A percentile compares a stretch with the other conserved stretches of the same genome.
Conservation (phyloP, 2,113 vertebrate genomes). For the Lepisosteus oculatus region DNA sequence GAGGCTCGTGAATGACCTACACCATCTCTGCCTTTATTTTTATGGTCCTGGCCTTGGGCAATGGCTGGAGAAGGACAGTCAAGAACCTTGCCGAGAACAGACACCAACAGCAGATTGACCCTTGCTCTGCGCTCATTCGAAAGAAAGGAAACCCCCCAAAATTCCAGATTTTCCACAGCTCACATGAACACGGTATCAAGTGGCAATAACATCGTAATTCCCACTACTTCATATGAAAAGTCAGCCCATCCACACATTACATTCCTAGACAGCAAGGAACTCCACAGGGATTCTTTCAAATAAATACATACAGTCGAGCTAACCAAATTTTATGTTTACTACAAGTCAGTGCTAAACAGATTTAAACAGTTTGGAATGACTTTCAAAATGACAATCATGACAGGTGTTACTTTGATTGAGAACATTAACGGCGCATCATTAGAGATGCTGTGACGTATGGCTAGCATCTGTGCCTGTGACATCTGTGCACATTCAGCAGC, state of each 20-base stretch:
- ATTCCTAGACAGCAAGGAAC: background rate
- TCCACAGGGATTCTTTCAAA: no score
- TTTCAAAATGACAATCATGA: constrained; percentile 2
- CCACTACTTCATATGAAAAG: no score
- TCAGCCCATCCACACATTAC: background rate
- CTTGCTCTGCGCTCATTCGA: no score
- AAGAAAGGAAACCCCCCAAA: background rate
- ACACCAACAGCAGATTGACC: background rate
- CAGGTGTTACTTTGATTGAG: constrained; percentile 34
- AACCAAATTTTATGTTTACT: background rate
- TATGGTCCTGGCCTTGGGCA: constrained; percentile 7
- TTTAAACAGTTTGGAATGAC: background rate
- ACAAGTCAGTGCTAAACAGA: background rate
- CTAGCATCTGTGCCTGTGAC: constrained; percentile 35
- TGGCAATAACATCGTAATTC: no score
- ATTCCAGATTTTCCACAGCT: background rate
- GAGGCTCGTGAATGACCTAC: constrained; percentile 30
- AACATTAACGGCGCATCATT: constrained; percentile 33
- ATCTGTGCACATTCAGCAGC: constrained; percentile 42
- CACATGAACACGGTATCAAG: no score
- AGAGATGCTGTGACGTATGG: constrained; percentile 31
- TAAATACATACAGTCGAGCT: no score
- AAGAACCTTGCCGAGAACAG: background rate
- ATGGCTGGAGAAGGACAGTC: background rate
- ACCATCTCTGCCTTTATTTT: constrained; percentile 28